Conservation (phyloP, 2,797 vertebrate genomes). For the Jordanella pulchra region DNA sequence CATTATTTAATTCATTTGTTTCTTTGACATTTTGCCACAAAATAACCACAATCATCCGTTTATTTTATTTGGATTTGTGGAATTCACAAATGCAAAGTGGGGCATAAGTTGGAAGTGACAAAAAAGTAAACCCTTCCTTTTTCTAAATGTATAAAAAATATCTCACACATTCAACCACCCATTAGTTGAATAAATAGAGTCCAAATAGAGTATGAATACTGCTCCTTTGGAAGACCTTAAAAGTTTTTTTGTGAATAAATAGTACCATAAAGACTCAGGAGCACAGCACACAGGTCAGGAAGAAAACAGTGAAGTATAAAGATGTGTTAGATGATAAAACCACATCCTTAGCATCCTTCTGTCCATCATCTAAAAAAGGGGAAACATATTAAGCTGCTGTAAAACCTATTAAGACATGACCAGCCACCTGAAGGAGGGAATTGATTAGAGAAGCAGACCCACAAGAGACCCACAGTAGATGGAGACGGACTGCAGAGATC, state of each 20-base stretch:
- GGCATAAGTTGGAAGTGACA: not conserved
- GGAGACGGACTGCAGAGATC: not conserved
- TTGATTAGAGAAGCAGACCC: not conserved
- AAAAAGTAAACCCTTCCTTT: not conserved
- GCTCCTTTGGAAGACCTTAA: not conserved
- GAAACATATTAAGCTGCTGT: not conserved
- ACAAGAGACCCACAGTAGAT: not conserved
- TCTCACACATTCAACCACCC: too few species aligned
- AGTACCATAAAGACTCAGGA: not conserved
- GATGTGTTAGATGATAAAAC: not conserved
- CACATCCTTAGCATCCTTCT: not conserved
- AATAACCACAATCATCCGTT: not conserved
- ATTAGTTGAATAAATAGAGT: not conserved
- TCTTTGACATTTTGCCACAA: not conserved
- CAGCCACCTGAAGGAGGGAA: not conserved
- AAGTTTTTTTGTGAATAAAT: not conserved
- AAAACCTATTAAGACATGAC: not conserved
- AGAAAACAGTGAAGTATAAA: not conserved
- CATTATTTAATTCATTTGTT: constrained; percentile 1
- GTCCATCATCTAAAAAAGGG: not conserved
- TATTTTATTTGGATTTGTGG: not conserved
- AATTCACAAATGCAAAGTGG: not conserved
- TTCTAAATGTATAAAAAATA: not conserved
- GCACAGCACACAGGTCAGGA: not conserved
- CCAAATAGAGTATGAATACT: not conserved